These are phyloP conservation scores for Otolemur crassicaudatus DNA, from an alignment of 2,797 vertebrate species.

Conservation along the genomic window DNA sequence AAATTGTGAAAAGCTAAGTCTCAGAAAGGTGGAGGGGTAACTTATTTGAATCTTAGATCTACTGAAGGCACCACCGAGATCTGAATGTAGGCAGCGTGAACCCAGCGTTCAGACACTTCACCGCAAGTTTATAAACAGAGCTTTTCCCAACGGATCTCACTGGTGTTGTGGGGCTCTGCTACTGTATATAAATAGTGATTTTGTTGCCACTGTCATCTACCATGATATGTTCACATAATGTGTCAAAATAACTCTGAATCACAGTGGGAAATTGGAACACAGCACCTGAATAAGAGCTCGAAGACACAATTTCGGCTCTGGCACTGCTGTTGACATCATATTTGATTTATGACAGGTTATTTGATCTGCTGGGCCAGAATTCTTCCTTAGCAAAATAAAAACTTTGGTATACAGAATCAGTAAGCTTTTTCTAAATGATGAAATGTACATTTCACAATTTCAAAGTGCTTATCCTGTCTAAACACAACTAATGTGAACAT, in stretches of 20 bases:
- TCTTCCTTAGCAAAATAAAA: background rate
- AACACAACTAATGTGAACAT: background rate
- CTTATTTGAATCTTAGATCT: background rate
- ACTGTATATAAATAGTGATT: background rate
- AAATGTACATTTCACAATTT: background rate
- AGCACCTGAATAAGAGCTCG: background rate
- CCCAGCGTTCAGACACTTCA: background rate
- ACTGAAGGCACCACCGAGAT: background rate
- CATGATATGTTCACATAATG: background rate
- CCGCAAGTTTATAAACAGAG: background rate
- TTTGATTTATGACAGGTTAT: background rate
- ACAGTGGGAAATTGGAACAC: background rate
- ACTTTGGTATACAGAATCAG: background rate
- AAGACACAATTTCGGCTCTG: background rate
- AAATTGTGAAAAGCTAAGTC: background rate
- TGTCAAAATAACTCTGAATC: background rate
- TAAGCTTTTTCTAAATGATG: background rate
- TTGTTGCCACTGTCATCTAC: background rate
- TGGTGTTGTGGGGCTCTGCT: background rate
- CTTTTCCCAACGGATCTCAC: background rate
- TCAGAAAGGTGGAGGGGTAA: background rate
- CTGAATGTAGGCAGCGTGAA: background rate
- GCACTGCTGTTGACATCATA: background rate
- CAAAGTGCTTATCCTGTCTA: background rate
- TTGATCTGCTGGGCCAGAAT: background rate